Conservation (phyloP, 2,797 vertebrate genomes). For the Rhabdomys pumilio region DNA sequence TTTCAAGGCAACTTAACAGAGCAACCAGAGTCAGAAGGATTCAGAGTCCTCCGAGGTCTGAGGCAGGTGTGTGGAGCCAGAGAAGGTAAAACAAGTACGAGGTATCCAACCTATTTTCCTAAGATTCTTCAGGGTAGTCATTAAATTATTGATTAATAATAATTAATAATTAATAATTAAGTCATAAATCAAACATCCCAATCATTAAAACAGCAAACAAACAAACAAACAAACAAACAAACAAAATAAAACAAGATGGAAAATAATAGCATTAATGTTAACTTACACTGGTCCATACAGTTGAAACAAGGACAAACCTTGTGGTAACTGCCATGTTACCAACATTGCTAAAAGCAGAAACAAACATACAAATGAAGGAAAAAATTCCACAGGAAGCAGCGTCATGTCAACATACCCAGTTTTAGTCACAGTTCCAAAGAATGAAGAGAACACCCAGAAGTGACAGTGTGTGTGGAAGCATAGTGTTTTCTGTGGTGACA, state of each 20-base stretch:
- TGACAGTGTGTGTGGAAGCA: slow-evolving; percentile 60
- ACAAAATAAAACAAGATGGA: background rate
- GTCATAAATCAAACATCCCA: background rate
- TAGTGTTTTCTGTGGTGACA: slow-evolving; percentile 50
- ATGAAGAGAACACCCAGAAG: slow-evolving; percentile 72
- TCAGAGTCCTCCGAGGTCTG: background rate
- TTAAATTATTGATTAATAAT: background rate
- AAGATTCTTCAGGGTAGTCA: background rate
- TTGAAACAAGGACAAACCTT: slow-evolving; percentile 9
- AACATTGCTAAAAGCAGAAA: background rate
- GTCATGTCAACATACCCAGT: slow-evolving; percentile 50
- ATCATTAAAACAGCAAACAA: background rate
- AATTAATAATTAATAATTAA: too few relatives aligned
- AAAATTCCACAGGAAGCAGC: background rate
- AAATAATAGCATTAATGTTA: background rate
- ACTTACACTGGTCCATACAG: background rate
- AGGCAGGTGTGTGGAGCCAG: background rate
- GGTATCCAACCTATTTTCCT: background rate
- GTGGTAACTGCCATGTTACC: background rate
- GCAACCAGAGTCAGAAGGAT: background rate
- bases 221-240: background rate
- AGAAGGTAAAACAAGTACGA: background rate
- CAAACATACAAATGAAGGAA: background rate
- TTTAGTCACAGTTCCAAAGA: slow-evolving; percentile 74
- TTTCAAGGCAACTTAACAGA: background rate